phyloP scores from a whole-genome alignment of 2,113 vertebrate genomes.

The Ivindomyrus marchei region DNA sequence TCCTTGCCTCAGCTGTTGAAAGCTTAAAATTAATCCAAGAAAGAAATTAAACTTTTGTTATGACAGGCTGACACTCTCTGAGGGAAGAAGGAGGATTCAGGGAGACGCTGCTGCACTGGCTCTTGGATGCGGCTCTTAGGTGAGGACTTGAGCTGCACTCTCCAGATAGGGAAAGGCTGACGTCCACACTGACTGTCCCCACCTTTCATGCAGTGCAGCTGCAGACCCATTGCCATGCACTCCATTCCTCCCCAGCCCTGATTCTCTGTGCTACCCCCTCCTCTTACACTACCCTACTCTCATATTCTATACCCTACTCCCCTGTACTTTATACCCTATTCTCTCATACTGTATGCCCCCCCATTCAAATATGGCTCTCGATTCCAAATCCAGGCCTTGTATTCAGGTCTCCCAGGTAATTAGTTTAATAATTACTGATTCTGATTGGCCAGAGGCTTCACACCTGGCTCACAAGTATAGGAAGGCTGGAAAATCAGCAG shows the following conservation, averaged over 20 bases:
- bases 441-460: no score
- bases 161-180: background rate
- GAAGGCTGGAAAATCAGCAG: no score
- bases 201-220: no score
- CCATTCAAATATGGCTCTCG: no score
- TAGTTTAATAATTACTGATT: no score
- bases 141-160: background rate
- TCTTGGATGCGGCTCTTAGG: background rate
- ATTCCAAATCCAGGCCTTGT: no score
- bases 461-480: no score
- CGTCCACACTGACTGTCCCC: background rate
- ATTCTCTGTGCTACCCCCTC: background rate
- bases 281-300: background rate
- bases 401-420: no score
- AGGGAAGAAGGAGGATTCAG: slow-evolving; percentile 39
- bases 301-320: background rate
- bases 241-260: no score
- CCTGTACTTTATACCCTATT: background rate
- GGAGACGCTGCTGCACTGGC: slow-evolving; percentile 41
- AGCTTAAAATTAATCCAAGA: slow-evolving; percentile 40
- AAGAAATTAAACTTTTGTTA: slow-evolving; percentile 50
- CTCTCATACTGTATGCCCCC: background rate
- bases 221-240: background rate
- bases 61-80: slow-evolving; percentile 33
- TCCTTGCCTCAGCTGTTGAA: slow-evolving; percentile 37